These are phyloP conservation scores for Hyposoter didymator DNA, from an alignment of 2,888 invertebrate species.

Conservation along the genomic window DNA sequence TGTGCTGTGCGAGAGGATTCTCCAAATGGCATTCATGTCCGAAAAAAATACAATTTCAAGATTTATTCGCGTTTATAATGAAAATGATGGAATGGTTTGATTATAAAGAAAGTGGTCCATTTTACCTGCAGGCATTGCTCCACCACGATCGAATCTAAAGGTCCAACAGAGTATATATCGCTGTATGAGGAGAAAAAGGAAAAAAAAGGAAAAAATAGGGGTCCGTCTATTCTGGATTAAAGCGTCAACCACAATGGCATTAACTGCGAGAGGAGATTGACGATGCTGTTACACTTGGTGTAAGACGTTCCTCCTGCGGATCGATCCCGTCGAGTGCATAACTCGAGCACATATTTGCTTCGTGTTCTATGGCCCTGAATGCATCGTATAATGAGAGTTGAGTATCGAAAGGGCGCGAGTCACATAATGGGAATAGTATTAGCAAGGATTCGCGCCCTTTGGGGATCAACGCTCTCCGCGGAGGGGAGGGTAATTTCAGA, in stretches of 20 bases:
- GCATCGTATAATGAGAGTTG: conserved; percentile 1
- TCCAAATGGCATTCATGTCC: neutral
- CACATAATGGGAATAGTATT: neutral
- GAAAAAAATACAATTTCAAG: neutral
- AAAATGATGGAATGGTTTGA: no score
- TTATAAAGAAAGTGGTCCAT: neutral
- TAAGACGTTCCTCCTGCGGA: conserved; percentile 6
- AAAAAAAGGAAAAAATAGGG: neutral
- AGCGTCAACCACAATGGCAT: neutral
- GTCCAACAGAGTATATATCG: neutral
- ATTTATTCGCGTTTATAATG: no score
- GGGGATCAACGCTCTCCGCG: neutral
- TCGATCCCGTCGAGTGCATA: conserved; percentile 27
- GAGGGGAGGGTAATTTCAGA: neutral
- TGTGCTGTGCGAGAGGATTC: neutral
- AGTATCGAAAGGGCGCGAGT: neutral
- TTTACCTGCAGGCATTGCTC: neutral
- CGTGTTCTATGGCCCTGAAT: conserved; percentile 5
- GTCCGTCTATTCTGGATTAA: neutral
- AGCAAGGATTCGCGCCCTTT: conserved; percentile 10
- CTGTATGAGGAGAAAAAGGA: neutral
- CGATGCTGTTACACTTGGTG: neutral
- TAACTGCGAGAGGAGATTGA: conserved; percentile 6
- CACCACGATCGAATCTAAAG: neutral
- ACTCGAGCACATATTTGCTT: conserved; percentile 16